Evolutionary conservation across 2,888 invertebrate species (phyloP), one percentile per base, ranked within the genome.

Genomic region (Geotrupes spiniger): DNA sequence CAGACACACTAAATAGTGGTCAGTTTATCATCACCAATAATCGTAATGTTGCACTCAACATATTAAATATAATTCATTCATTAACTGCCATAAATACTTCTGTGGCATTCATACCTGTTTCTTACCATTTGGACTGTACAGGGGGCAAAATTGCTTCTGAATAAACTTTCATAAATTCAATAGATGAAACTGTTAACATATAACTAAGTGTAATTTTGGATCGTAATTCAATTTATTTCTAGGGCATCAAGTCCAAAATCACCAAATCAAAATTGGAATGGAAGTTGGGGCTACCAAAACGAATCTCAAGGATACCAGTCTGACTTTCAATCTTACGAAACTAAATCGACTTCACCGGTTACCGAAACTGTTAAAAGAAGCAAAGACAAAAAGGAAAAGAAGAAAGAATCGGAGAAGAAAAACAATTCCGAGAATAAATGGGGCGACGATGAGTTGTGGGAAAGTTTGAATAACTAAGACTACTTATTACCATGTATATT

Each of bases 371-470:
- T 51, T 11, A 54, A 58, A 28, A 61, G 58, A 41, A 55, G 49
- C 25, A 68, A 65, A 46, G 64, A 68, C 31, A 64, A 61, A 41
- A 70, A 65, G 40, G 58, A 60, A 16, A 59, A 59, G 38, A 57
- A 55, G 8, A 66, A 73, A 57, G 69, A 72, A 55, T 58, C 58
- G 11, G 63, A 64, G 41, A 63, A 63, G 42, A 69, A 68, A 51
- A 52, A 58, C 1, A 58, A 57, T 29, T 69, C 66, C 64, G 69
- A 73, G 51, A 71, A 72, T 46, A 76, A 74, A 58, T 78, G 73
- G 69, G 78, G 77, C 42, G 82, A 81, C 57, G 81, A 82, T 61
- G 81, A 80, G 63, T 74, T 80, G 33, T 81, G 81, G 81, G 76
- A 80, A 62, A 76, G 78, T 65, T 66, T 81, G 54, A 81, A 80